Percentiles rank a stretch among this genome's conserved stretches.
phyloP scores from a whole-genome alignment of 2,797 vertebrate species.

The Poecilia wingei region DNA sequence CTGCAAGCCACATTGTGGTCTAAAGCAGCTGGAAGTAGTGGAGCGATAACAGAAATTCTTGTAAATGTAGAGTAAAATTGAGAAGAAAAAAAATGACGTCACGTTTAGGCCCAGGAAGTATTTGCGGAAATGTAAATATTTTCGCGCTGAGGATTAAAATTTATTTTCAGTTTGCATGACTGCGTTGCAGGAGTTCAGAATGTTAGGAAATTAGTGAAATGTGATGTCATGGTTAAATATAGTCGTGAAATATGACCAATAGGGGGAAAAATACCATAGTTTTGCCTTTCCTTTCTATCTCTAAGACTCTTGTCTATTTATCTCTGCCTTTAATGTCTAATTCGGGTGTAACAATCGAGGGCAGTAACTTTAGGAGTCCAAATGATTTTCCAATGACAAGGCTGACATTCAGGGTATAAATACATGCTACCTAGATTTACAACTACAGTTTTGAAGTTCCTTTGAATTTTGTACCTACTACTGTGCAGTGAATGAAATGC shows the following conservation, averaged over 20 bases:
- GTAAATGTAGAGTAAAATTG: conserved; percentile 13
- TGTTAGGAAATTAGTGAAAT: neutral
- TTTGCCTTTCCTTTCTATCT: neutral
- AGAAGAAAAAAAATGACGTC: neutral
- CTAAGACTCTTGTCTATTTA: neutral
- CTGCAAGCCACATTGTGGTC: conserved; percentile 28
- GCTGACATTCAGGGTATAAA: neutral
- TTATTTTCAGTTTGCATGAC: neutral
- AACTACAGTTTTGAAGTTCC: no score
- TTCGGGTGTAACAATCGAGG: neutral
- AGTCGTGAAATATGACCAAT: neutral
- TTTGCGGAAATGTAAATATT: neutral
- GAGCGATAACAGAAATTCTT: conserved; percentile 25
- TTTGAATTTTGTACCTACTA: neutral
- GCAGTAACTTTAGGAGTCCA: neutral
- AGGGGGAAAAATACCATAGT: neutral
- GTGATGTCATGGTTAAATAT: neutral
- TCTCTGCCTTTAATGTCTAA: neutral
- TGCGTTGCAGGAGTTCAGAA: neutral
- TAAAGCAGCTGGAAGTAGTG: conserved; percentile 32
- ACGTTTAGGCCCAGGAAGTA: neutral
- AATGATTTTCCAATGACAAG: neutral
- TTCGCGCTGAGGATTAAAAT: neutral
- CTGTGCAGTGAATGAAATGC: neutral
- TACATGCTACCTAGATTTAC: no score